A percentile compares a stretch with the other conserved stretches of the same genome.
Evolutionary conservation across 2,888 invertebrate genomes (phyloP).

Genomic region (Ectemnius continuus): DNA sequence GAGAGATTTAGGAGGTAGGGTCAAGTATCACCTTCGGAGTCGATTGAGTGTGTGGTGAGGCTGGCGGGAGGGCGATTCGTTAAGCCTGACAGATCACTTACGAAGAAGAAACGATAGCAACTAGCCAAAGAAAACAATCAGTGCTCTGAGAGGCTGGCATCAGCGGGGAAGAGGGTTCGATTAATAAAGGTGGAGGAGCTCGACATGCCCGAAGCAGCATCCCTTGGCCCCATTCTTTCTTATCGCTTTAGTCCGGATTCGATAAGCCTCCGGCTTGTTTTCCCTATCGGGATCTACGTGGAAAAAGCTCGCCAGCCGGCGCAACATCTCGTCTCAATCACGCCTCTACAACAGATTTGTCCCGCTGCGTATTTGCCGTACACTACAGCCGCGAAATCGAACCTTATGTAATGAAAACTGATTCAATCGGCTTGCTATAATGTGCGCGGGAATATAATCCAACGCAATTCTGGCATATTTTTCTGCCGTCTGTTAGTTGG

Average conservation of each 20-base stretch:
- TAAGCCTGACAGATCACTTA: no score
- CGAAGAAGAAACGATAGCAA: neutral
- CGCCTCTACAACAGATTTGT: no score
- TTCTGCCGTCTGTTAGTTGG: no score
- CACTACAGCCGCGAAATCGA: constrained; percentile 44
- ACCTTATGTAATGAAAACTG: constrained; percentile 56
- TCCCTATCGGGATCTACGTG: neutral
- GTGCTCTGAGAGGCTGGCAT: neutral
- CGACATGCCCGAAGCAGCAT: constrained; percentile 41
- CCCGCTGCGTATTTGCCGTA: constrained; percentile 28
- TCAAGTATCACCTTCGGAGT: no score
- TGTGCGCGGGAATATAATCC: constrained; percentile 49
- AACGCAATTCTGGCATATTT: constrained; percentile 27
- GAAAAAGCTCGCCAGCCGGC: constrained; percentile 11
- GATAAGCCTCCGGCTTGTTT: constrained; percentile 18
- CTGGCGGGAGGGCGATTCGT: no score
- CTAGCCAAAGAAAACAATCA: constrained; percentile 7
- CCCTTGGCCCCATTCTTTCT: constrained; percentile 33
- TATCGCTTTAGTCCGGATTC: constrained; percentile 45
- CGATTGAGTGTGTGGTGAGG: no score
- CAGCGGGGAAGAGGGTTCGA: constrained; percentile 25
- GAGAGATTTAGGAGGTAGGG: no score
- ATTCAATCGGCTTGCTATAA: constrained; percentile 47
- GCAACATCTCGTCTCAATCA: constrained; percentile 24
- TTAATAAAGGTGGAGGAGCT: constrained; percentile 51